These are phyloP conservation scores for Botrylloides violaceus DNA, from an alignment of 23 tunicate species.

Conservation along the genomic window DNA sequence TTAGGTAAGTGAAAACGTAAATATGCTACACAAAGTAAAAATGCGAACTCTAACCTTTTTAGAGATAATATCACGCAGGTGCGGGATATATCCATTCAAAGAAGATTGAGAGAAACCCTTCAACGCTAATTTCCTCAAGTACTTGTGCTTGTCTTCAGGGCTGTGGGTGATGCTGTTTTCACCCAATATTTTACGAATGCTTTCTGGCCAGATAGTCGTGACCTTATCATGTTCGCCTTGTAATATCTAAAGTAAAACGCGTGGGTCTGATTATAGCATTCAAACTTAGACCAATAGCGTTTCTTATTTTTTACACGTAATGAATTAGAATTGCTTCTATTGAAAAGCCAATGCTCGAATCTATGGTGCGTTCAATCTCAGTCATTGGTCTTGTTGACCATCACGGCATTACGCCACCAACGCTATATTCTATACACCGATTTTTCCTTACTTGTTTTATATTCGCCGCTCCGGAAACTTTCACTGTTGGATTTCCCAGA, in stretches of 20 bases:
- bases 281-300: too few relatives aligned
- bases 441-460: conserved; percentile 63
- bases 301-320: too few relatives aligned
- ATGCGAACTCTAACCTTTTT: conserved; percentile 5
- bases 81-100: conserved; percentile 64
- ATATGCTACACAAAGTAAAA: neutral
- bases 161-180: conserved; percentile 41
- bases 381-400: too few relatives aligned
- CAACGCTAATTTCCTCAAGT: conserved; percentile 40
- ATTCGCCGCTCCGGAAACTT: conserved; percentile 69
- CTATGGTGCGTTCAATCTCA: too few relatives aligned
- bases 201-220: conserved; percentile 76
- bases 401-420: too few relatives aligned
- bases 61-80: conserved; percentile 2
- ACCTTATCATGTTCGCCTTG: conserved; percentile 67
- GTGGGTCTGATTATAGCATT: too few relatives aligned
- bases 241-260: conserved; percentile 37
- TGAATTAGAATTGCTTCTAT: too few relatives aligned
- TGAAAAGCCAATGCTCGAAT: too few relatives aligned
- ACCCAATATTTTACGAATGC: conserved; percentile 42
- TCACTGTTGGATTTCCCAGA: conserved; percentile 43
- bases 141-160: conserved; percentile 32
- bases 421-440: too few relatives aligned
- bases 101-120: conserved; percentile 58
- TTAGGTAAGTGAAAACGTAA: neutral